phyloP scores from a whole-genome alignment of 2,113 vertebrate genomes.

The Corvus hawaiiensis region DNA sequence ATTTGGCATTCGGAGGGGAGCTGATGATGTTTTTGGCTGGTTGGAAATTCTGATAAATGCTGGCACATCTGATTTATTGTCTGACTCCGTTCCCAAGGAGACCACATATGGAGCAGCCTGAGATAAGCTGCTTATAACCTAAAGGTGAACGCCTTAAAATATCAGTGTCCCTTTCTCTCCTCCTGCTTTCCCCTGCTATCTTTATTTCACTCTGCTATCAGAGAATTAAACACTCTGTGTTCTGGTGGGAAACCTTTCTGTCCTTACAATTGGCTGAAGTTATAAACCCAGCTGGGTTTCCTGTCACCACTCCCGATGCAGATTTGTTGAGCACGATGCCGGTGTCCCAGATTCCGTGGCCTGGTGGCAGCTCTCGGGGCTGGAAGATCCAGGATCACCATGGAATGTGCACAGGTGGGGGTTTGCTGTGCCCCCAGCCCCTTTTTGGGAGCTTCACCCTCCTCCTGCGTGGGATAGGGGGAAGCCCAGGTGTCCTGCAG shows the following conservation, averaged over 20 bases:
- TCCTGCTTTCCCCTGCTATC: background rate
- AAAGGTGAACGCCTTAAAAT: conserved; percentile 38
- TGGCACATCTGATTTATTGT: conserved; percentile 60
- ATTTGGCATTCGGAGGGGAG: background rate
- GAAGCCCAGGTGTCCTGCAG: background rate
- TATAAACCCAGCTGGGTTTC: background rate
- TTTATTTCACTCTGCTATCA: background rate
- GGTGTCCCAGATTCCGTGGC: rapidly evolving
- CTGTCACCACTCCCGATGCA: background rate
- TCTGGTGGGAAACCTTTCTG: background rate
- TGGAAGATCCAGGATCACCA: background rate
- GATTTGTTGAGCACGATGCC: background rate
- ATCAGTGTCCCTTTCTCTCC: background rate
- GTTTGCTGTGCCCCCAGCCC: background rate
- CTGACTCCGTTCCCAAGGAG: conserved; percentile 64
- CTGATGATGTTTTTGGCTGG: background rate
- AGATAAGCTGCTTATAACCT: conserved; percentile 33
- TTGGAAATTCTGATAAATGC: conserved; percentile 14
- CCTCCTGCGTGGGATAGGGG: rapidly evolving
- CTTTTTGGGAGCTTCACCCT: background rate
- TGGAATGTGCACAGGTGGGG: rapidly evolving
- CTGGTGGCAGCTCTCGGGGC: background rate
- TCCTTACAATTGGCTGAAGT: background rate
- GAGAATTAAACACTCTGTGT: background rate
- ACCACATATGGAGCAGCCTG: background rate